Percentiles rank a stretch among this genome's conserved stretches.
These are phyloP conservation scores for Eupeodes latifasciatus DNA, from an alignment of 2,888 invertebrate species.

Conservation along the genomic window DNA sequence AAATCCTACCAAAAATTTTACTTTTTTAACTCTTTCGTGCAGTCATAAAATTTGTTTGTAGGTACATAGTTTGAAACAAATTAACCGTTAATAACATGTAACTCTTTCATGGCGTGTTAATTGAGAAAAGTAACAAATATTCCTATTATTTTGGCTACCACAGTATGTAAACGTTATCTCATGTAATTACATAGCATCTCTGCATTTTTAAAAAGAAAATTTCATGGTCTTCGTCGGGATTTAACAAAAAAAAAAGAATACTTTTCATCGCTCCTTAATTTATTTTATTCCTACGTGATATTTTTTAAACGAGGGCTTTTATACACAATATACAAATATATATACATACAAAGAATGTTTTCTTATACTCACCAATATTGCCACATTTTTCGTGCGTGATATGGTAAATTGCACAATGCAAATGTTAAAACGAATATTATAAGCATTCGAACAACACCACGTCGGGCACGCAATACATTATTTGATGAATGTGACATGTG, in stretches of 20 bases:
- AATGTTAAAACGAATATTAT: constrained; percentile 95
- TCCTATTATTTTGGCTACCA: too few relatives aligned
- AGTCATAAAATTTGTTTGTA: too few relatives aligned
- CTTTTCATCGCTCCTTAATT: background rate
- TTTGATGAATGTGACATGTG: constrained; percentile 89
- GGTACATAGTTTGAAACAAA: too few relatives aligned
- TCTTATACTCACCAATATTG: constrained; percentile 88
- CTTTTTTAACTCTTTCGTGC: too few relatives aligned
- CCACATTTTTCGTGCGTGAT: constrained; percentile 95
- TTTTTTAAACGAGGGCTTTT: background rate
- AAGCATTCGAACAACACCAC: constrained; percentile 94
- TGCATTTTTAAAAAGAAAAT: background rate
- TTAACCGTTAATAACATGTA: too few relatives aligned
- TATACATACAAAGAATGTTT: background rate
- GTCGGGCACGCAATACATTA: constrained; percentile 91
- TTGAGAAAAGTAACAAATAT: too few relatives aligned
- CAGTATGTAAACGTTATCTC: too few relatives aligned
- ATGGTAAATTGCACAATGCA: constrained; percentile 94
- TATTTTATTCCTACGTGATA: constrained; percentile 6
- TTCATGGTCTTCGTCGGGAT: background rate
- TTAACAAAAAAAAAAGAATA: background rate
- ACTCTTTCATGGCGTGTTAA: too few relatives aligned
- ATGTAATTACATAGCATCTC: too few relatives aligned
- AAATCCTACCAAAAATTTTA: too few relatives aligned
- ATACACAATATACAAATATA: background rate